Evolutionary conservation across 2,113 vertebrate species (phyloP).

Genomic region (Crotophaga sulcirostris): DNA sequence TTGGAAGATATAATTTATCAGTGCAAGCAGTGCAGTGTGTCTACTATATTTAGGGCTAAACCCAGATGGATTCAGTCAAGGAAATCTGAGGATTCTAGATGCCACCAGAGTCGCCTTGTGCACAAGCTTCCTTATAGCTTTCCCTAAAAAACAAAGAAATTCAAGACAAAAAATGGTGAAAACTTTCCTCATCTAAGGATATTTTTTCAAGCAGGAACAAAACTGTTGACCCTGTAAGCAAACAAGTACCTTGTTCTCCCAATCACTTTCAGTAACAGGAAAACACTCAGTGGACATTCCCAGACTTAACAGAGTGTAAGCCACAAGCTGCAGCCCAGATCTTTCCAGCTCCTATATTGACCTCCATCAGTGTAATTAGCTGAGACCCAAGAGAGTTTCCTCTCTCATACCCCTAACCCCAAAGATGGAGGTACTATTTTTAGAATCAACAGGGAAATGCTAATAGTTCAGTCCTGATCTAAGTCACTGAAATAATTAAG

Average conservation of each 20-base stretch:
- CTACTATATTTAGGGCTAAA: conserved; percentile 69
- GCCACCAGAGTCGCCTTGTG: conserved; percentile 63
- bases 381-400: not conserved
- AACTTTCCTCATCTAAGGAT: conserved; percentile 39
- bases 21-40: conserved; percentile 70
- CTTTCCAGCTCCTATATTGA: not conserved
- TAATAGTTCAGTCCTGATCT: not conserved
- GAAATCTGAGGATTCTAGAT: conserved; percentile 71
- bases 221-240: conserved; percentile 43
- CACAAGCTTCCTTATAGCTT: conserved; percentile 67
- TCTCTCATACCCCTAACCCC: not conserved
- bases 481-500: not conserved
- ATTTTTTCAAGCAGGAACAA: conserved; percentile 50
- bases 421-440: not conserved
- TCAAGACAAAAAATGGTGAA: conserved; percentile 64
- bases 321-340: not conserved
- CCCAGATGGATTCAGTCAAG: conserved; percentile 71
- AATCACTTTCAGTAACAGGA: not conserved
- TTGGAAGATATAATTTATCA: conserved; percentile 70
- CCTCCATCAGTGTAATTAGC: not conserved
- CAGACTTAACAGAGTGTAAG: not conserved
- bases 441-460: not conserved
- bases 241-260: conserved; percentile 47
- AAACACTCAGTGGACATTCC: not conserved
- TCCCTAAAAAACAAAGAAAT: conserved; percentile 70